phyloP scores from a whole-genome alignment of 2,113 vertebrate species.

The Anhinga anhinga region DNA sequence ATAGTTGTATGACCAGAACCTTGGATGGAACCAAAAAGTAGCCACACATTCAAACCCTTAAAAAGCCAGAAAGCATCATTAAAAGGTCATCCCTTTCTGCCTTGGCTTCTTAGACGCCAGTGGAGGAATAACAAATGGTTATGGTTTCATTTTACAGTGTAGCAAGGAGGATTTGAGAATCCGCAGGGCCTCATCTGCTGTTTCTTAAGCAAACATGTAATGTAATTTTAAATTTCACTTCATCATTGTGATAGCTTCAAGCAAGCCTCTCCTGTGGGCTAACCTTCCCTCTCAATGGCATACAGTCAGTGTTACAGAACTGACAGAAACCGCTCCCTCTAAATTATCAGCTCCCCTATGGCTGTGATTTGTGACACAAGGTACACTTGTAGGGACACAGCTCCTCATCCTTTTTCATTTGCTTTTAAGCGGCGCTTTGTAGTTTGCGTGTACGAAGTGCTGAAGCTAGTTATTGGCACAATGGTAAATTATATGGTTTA shows the following conservation, averaged over 20 bases:
- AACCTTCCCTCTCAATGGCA: background rate
- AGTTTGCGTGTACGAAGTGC: background rate
- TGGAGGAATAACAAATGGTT: slow-evolving; percentile 58
- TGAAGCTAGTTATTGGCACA: background rate
- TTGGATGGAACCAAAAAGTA: slow-evolving; percentile 12
- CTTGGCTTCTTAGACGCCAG: slow-evolving; percentile 21
- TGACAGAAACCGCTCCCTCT: background rate
- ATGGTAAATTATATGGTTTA: background rate
- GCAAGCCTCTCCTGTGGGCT: background rate
- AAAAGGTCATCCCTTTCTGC: slow-evolving; percentile 63
- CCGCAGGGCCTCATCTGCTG: slow-evolving; percentile 73
- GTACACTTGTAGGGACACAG: background rate
- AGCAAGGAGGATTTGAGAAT: slow-evolving; percentile 69
- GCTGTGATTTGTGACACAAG: background rate
- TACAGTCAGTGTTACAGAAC: background rate
- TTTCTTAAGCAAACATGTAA: slow-evolving; percentile 75
- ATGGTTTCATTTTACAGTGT: slow-evolving; percentile 65
- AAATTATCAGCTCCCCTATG: background rate
- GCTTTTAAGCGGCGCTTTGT: background rate
- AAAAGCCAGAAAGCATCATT: slow-evolving; percentile 53
- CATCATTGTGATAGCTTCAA: slow-evolving; percentile 56
- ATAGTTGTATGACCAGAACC: slow-evolving; percentile 23
- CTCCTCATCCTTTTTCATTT: background rate
- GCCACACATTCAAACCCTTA: slow-evolving; percentile 33
- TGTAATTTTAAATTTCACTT: slow-evolving; percentile 77